Evolutionary conservation across 2,113 vertebrate genomes (phyloP).

Genomic region (Calidris pugnax): DNA sequence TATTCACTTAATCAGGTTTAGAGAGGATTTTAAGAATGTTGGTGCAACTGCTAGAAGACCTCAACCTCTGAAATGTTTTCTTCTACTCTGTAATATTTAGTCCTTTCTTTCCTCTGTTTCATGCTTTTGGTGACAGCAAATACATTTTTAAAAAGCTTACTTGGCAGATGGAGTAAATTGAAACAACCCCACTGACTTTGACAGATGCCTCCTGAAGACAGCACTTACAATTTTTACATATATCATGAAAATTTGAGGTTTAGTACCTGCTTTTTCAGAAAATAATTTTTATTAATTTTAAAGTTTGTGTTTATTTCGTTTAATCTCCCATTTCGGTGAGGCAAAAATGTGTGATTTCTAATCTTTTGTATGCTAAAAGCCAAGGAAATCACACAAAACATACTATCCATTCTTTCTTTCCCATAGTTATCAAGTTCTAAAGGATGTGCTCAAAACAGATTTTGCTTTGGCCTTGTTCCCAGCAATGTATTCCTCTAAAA

Average conservation of each 20-base stretch:
- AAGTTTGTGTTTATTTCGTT: neutral
- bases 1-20: neutral
- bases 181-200: neutral
- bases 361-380: neutral
- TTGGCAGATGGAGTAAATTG: neutral
- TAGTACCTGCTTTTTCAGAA: neutral
- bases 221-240: neutral
- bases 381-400: neutral
- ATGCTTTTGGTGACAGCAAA: neutral
- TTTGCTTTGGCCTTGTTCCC: neutral
- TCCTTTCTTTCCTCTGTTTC: neutral
- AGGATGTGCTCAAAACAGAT: neutral
- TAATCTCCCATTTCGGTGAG: neutral
- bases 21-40: neutral
- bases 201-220: neutral
- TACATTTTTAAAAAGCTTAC: neutral
- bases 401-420: neutral
- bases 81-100: neutral
- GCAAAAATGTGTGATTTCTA: neutral
- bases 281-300: neutral
- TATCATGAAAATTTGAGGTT: neutral
- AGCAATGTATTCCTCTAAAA: neutral
- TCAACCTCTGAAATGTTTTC: neutral
- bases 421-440: neutral
- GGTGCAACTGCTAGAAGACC: neutral